Evolutionary conservation across 2,888 invertebrate species (phyloP).

Genomic region (Spatulosminthurus flaviceps): DNA sequence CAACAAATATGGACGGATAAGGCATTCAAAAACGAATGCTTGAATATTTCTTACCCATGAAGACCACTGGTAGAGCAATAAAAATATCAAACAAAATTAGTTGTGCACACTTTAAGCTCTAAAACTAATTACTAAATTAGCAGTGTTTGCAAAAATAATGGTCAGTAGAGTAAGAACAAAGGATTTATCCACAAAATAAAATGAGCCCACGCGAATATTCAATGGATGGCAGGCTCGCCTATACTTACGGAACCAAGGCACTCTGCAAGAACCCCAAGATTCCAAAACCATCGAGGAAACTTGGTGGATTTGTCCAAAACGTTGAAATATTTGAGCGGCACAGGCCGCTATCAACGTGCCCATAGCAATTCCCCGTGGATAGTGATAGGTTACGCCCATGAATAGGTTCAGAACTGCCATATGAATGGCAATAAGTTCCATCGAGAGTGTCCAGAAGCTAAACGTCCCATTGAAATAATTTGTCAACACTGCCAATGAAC

Average conservation of each 20-base stretch:
- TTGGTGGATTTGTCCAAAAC: not conserved
- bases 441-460: not conserved
- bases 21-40: too few relatives aligned
- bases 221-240: not conserved
- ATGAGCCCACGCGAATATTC: not conserved
- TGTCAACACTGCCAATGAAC: not conserved
- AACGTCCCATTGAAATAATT: not conserved
- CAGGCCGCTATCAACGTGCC: not conserved
- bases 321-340: not conserved
- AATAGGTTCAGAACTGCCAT: not conserved
- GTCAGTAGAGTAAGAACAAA: not conserved
- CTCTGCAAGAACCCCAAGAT: not conserved
- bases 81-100: too few relatives aligned
- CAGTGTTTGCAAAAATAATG: not conserved
- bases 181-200: conserved; percentile 7
- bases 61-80: too few relatives aligned
- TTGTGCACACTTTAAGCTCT: too few relatives aligned
- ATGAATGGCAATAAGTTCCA: not conserved
- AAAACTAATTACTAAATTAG: conserved; percentile 30
- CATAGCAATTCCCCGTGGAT: not conserved
- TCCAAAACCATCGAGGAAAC: not conserved
- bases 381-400: not conserved
- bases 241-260: not conserved
- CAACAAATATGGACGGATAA: too few relatives aligned
- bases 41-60: too few relatives aligned